Percentiles rank a stretch among this genome's conserved stretches.
Evolutionary conservation across 2,888 invertebrate species (phyloP).

Genomic region (Biston betularia): DNA sequence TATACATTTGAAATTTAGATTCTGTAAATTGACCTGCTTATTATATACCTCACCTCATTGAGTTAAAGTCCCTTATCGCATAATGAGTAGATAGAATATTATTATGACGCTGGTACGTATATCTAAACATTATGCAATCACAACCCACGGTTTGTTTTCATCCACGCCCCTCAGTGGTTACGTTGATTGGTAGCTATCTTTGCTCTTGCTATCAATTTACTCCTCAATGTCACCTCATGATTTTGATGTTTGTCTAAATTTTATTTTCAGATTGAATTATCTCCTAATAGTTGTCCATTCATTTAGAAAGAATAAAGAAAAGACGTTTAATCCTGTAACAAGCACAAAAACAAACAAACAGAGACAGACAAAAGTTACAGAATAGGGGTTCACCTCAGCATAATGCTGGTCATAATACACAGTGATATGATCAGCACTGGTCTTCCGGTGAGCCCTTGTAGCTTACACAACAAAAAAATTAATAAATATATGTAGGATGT

Average conservation of each 20-base stretch:
- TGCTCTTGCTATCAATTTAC: slow-evolving; percentile 29
- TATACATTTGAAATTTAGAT: neutral
- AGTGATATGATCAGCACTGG: too few species aligned
- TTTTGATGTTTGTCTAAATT: neutral
- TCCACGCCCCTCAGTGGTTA: slow-evolving; percentile 43
- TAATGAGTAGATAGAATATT: neutral
- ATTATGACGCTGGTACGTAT: slow-evolving; percentile 11
- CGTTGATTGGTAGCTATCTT: slow-evolving; percentile 36
- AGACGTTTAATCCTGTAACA: too few species aligned
- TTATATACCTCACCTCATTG: neutral
- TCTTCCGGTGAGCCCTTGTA: too few species aligned
- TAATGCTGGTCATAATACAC: too few species aligned
- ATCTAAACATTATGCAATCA: slow-evolving; percentile 34
- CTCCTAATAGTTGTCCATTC: too few species aligned
- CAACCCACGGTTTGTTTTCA: slow-evolving; percentile 52
- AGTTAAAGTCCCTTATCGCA: slow-evolving; percentile 7
- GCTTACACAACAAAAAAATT: too few species aligned
- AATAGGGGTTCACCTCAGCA: too few species aligned
- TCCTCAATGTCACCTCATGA: slow-evolving; percentile 39
- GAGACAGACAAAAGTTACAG: too few species aligned
- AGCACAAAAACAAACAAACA: too few species aligned
- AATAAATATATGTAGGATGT: too few species aligned
- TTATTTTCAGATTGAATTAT: neutral
- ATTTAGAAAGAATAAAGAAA: too few species aligned
- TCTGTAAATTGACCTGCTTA: neutral